phyloP scores from a whole-genome alignment of 1,140 invertebrate species.

The Sitobion miscanthi region DNA sequence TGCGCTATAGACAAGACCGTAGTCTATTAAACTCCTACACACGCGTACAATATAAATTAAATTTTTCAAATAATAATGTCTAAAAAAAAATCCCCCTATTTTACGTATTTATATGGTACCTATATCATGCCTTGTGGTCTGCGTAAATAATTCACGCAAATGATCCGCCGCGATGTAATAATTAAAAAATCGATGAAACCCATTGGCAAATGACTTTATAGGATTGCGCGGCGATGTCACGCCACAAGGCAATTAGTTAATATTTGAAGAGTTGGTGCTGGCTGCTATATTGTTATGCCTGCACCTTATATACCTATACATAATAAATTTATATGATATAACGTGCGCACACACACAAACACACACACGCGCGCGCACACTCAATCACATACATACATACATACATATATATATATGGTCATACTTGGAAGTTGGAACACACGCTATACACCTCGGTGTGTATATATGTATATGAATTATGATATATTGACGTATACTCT shows the following conservation, averaged over 20 bases:
- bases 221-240: slow-evolving; percentile 32
- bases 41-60: neutral
- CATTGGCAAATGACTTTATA: neutral
- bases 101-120: neutral
- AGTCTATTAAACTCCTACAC: neutral
- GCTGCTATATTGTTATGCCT: neutral
- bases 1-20: too few species aligned
- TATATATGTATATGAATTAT: neutral
- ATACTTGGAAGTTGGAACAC: neutral
- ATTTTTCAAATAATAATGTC: neutral
- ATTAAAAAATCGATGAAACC: slow-evolving; percentile 52
- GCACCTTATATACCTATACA: neutral
- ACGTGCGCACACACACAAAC: neutral
- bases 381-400: neutral
- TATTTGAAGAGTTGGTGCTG: slow-evolving; percentile 34
- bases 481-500: neutral
- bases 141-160: slow-evolving; percentile 45
- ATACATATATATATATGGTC: neutral
- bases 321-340: neutral
- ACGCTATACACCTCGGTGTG: neutral
- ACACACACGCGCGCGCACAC: neutral
- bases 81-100: neutral
- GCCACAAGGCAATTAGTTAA: slow-evolving; percentile 51
- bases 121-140: neutral
- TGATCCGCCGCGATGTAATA: slow-evolving; percentile 22